Evolutionary conservation across 2,113 vertebrate species (phyloP).

Genomic region (Prolemur simus): DNA sequence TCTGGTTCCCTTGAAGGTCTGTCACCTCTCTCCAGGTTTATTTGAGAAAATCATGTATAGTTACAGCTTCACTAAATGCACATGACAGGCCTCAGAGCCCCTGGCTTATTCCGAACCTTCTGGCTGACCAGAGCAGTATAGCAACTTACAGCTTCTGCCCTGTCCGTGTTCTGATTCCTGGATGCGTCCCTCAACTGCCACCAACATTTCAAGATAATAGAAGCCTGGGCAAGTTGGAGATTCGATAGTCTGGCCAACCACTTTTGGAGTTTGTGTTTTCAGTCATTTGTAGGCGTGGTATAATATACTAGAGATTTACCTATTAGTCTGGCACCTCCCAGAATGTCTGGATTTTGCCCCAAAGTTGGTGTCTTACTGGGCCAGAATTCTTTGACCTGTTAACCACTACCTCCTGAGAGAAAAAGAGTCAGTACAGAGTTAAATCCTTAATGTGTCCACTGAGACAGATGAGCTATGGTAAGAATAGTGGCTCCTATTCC

Average conservation of each 20-base stretch:
- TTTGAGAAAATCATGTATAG: not conserved
- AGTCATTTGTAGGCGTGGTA: not conserved
- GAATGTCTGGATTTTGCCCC: not conserved
- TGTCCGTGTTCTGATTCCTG: not conserved
- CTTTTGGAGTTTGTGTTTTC: not conserved
- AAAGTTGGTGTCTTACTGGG: not conserved
- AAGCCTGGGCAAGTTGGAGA: not conserved
- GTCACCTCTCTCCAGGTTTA: not conserved
- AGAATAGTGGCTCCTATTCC: not conserved
- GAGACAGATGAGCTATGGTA: not conserved
- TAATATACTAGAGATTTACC: not conserved
- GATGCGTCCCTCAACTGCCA: not conserved
- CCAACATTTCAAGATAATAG: not conserved
- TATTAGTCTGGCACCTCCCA: not conserved
- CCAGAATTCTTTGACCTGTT: not conserved
- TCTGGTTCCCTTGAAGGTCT: not conserved
- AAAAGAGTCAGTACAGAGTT: not conserved
- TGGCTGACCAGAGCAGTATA: not conserved
- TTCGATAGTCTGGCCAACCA: not conserved
- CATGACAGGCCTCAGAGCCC: not conserved
- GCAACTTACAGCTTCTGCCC: not conserved
- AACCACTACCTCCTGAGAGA: not conserved
- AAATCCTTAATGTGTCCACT: not conserved
- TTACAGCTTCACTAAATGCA: not conserved
- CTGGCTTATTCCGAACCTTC: not conserved